Percentiles rank a stretch among this genome's conserved stretches.
Conservation (phyloP, 2,113 vertebrate genomes). For the Nicator chloris region DNA sequence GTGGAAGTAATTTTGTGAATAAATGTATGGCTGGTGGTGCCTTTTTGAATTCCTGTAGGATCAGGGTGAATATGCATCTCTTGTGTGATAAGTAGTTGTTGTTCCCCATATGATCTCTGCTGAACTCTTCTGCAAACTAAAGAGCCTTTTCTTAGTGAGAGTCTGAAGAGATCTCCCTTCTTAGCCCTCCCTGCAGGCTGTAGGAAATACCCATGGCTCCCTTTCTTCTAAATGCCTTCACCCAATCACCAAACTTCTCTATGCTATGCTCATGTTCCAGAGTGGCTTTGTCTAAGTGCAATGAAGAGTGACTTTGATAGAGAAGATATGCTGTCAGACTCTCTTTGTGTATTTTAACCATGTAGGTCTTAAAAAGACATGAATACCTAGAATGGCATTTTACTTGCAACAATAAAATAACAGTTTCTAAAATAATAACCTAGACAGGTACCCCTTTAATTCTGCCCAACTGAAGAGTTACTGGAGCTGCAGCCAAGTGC, state of each 20-base stretch:
- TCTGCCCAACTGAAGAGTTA: neutral
- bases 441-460: neutral
- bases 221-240: neutral
- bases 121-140: neutral
- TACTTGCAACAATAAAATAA: neutral
- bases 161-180: neutral
- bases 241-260: neutral
- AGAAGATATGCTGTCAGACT: neutral
- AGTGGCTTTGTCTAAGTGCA: neutral
- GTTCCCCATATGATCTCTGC: neutral
- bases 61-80: neutral
- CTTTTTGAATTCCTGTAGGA: neutral
- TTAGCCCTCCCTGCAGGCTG: neutral
- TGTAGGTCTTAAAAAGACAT: neutral
- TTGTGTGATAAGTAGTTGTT: neutral
- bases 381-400: neutral
- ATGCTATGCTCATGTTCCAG: rapidly evolving
- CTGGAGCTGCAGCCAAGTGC: neutral
- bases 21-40: neutral
- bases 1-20: neutral
- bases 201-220: neutral
- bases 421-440: neutral
- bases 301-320: neutral
- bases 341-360: neutral
- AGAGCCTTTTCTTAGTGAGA: neutral